These are phyloP conservation scores for Elanoides forficatus DNA, from an alignment of 2,113 vertebrate genomes.

Conservation along the genomic window DNA sequence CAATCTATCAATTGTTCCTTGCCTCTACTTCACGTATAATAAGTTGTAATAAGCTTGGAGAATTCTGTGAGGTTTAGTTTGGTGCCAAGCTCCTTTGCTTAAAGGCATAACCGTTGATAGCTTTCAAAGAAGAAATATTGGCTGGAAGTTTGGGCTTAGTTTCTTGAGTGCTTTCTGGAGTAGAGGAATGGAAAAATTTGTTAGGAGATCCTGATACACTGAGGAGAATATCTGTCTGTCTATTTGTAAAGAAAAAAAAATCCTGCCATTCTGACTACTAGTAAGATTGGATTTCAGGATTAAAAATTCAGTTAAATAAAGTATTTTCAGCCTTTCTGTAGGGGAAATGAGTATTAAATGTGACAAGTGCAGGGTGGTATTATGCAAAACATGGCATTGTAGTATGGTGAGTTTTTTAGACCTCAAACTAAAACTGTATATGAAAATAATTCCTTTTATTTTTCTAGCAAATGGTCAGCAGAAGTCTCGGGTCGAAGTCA, in stretches of 20 bases:
- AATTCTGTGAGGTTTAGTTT: background rate
- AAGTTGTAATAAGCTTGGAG: background rate
- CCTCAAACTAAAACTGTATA: background rate
- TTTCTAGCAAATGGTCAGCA: constrained; percentile 87
- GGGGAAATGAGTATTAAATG: background rate
- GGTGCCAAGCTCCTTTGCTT: background rate
- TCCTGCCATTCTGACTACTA: background rate
- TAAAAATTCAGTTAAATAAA: background rate
- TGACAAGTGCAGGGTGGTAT: background rate
- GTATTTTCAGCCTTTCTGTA: background rate
- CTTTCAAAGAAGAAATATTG: background rate
- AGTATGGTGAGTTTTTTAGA: background rate
- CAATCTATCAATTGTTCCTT: background rate
- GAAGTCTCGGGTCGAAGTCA: constrained; percentile 85
- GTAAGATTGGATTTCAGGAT: background rate
- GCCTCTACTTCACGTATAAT: background rate
- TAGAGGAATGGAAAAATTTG: background rate
- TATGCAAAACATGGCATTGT: background rate
- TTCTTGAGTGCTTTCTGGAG: background rate
- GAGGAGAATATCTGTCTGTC: background rate
- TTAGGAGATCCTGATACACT: background rate
- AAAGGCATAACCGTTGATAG: background rate
- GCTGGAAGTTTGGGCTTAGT: background rate
- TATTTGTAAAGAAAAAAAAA: background rate
- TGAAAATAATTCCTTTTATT: background rate